Base-by-base conservation (phyloP, 2,888 invertebrate species). In the Platypus cylindrus region DNA sequence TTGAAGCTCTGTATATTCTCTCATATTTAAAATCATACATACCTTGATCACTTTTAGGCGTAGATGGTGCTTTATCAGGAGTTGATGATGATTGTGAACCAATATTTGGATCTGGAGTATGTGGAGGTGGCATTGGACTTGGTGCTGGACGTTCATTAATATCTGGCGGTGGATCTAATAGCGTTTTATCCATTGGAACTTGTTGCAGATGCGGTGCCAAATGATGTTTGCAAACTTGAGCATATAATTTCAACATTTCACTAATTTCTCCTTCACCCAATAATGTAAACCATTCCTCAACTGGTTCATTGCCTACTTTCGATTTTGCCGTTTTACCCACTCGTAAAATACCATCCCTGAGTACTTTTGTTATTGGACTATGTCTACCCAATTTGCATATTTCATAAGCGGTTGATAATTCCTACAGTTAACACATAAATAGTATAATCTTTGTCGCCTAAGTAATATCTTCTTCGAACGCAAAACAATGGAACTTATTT, bases 321-420 rank as follows among this genome's bases (percentile, higher is more conserved):
- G 68, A 65, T 26, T 72, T 70, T 1, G 75, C 67, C 4, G 65
- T 66, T 51, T 76, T 75, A 2, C 84, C 80, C 2, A 91, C 84
- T 34, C 89, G 71, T 35, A 94, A 67, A 45, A 95, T 78, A 3
- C 94, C 94, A 55, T 94, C 91, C 39, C 82, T 70, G 22, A 85
- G 72, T 32, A 81, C 68, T 58, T 84, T 79, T 13, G 80, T 75
- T 37, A 97, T 81, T 1, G 95, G 90, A 45, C 83, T 82, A 60
- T 98, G 98, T 35, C 85, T 70, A 17, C 98, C 98, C 38, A 98
- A 68, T 37, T 89, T 78, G 58, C 93, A 90, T 61, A 89, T 77
- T 70, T 98, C 97, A 62, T 98, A 98, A 34, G 85, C 80, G 28
- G 85, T 79, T 43, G 89, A 89, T 24, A 97, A 68, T 58, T 95